Evolutionary conservation across 2,113 vertebrate species (phyloP), one percentile per base, ranked within the genome.

Genomic region (Typhlomys cinereus): DNA sequence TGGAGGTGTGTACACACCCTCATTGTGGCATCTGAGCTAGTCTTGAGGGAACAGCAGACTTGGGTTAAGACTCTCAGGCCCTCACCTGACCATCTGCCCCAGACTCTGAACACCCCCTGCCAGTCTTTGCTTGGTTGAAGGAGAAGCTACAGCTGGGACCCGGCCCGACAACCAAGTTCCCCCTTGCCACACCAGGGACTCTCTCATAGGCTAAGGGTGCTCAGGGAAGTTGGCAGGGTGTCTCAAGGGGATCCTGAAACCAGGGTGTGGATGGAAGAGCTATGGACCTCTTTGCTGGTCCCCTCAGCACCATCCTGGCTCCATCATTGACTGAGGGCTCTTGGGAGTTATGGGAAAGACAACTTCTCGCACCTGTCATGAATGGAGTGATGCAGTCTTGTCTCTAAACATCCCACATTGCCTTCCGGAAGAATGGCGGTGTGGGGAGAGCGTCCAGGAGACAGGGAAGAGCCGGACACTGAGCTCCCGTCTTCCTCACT

Each of bases 21-120:
- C 25, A 1, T n/a, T 7, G 4, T 0, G 1, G 50, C 8, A 2
- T 5, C 14, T 0, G 2, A 41, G 48, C 62, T 7, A 5, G 31
- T n/a, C 52, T 54, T 9, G 7, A 44, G 59, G 41, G 59, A 61
- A 70, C 34, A 7, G 15, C 29, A 61, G 23, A 15, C 20, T 67
- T 70, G 34, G 46, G 41, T 44, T 1, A 9, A 67, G 44, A 41
- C 18, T 52, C 36, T 21, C 4, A 39, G 50, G 15, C 12, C 2
- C 10, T 5, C n/a, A 6, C 21, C 31, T 29, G 12, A 36, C 36
- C 31, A 5, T 44, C 27, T n/a, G 21, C 15, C 64, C 13, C n/a
- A 15, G 4, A 0, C 29, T 74, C 23, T 4, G 0, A 57, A 75
- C 34, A 21, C 73, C 46, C 8, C 17, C 10, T 57, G 1, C 59